Percentiles rank a stretch among this genome's conserved stretches.
Evolutionary conservation across 2,113 vertebrate species (phyloP).

Genomic region (Pogonocichla stellata): DNA sequence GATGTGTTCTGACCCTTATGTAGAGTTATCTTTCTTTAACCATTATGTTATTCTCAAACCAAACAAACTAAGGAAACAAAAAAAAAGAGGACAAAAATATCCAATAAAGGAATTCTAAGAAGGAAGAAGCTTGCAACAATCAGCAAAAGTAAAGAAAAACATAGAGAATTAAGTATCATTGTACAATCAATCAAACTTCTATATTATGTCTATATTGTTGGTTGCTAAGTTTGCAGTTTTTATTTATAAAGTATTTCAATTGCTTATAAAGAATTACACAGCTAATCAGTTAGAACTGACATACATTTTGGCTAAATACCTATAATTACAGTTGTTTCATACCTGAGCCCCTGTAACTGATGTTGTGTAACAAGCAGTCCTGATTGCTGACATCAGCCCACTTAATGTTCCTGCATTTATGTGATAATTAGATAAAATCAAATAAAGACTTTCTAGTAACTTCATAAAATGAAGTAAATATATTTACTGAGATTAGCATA

Average conservation of each 20-base stretch:
- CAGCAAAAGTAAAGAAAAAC: not conserved
- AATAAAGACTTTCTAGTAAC: conserved; percentile 69
- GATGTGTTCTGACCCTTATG: not conserved
- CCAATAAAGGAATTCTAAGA: not conserved
- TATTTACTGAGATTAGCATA: not conserved
- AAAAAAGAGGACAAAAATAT: not conserved
- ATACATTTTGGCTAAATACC: conserved; percentile 74
- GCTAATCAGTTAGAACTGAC: conserved; percentile 73
- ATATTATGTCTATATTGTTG: conserved; percentile 34
- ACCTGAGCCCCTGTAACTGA: conserved; percentile 74
- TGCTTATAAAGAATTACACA: conserved; percentile 65
- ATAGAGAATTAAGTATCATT: not conserved
- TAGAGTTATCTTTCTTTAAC: not conserved
- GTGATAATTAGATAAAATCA: conserved; percentile 72
- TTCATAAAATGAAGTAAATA: conserved; percentile 49
- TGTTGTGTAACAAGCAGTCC: conserved; percentile 76
- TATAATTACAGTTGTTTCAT: conserved; percentile 78
- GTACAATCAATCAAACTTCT: conserved; percentile 10
- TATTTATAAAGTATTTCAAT: conserved; percentile 75
- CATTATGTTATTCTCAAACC: not conserved
- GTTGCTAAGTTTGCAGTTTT: conserved; percentile 61
- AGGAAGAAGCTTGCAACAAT: not conserved
- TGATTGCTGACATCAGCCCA: conserved; percentile 74
- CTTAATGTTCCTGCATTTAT: conserved; percentile 68
- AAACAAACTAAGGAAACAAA: not conserved